These are phyloP conservation scores for Astropecten irregularis DNA, from an alignment of 53 echinoderm and acorn worm species.

Conservation along the genomic window DNA sequence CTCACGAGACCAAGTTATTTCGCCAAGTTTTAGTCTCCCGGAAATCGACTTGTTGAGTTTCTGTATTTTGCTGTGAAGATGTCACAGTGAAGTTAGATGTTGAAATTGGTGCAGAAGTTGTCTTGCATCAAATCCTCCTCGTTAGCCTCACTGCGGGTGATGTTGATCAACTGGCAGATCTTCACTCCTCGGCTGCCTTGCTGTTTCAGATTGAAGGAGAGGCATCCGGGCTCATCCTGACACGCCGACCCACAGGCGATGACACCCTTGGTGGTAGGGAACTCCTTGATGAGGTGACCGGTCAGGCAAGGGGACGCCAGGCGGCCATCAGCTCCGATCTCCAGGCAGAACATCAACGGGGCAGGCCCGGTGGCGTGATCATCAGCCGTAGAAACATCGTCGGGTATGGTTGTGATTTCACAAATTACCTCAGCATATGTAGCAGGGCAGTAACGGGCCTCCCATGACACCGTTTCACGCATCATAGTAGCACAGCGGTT, in stretches of 20 bases:
- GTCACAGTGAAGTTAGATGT: background rate
- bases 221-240: background rate
- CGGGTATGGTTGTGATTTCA: too few relatives aligned
- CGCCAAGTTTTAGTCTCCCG: too few relatives aligned
- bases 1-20: too few relatives aligned
- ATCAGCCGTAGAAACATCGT: background rate
- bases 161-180: background rate
- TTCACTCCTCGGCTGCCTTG: background rate
- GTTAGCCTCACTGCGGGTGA: background rate
- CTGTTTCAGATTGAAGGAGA: constrained; percentile 12
- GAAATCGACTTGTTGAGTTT: too few relatives aligned
- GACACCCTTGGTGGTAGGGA: constrained; percentile 5
- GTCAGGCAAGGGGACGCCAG: background rate
- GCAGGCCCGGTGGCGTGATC: background rate
- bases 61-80: too few relatives aligned
- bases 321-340: background rate
- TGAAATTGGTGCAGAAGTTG: background rate
- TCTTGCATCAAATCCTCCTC: background rate
- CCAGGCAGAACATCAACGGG: background rate
- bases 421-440: too few relatives aligned
- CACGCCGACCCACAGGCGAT: constrained; percentile 21
- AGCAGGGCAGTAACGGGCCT: too few relatives aligned
- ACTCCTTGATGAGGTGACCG: constrained; percentile 28
- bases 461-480: background rate
- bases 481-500: background rate